Evolutionary conservation across 2,888 invertebrate genomes (phyloP).

Genomic region (Protodeltote pygarga): DNA sequence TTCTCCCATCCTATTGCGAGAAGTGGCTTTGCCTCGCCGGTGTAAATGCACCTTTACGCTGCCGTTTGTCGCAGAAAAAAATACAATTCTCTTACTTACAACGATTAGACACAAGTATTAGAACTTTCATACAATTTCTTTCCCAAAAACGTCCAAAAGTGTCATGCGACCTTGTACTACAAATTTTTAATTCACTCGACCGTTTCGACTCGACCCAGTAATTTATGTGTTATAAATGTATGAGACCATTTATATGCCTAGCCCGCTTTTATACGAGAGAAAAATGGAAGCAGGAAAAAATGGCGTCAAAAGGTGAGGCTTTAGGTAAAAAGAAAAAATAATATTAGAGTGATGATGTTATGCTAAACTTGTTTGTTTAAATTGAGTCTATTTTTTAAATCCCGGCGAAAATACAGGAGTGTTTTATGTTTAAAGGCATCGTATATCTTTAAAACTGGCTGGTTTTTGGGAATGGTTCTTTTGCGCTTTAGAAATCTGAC

Average conservation of each 20-base stretch:
- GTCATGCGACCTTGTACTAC: conserved; percentile 35
- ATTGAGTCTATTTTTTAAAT: no score
- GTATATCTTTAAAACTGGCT: no score
- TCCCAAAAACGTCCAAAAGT: conserved; percentile 15
- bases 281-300: conserved; percentile 25
- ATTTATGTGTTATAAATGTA: conserved; percentile 20
- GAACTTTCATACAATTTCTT: conserved; percentile 1
- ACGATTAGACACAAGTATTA: conserved; percentile 4
- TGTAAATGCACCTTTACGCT: no score
- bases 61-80: no score
- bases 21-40: no score
- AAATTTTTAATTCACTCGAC: conserved; percentile 29
- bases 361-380: no score
- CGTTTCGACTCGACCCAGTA: conserved; percentile 15
- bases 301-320: conserved; percentile 14
- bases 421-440: no score
- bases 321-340: conserved; percentile 15
- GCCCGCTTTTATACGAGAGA: conserved; percentile 21
- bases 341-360: neutral
- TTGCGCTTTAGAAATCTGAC: no score
- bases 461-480: no score
- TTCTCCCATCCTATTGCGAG: no score
- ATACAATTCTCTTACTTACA: neutral
- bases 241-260: conserved; percentile 28
- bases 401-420: no score